These are phyloP conservation scores for Lepidocolaptes lacrymiger DNA, from an alignment of 2,797 vertebrate species.

Conservation along the genomic window DNA sequence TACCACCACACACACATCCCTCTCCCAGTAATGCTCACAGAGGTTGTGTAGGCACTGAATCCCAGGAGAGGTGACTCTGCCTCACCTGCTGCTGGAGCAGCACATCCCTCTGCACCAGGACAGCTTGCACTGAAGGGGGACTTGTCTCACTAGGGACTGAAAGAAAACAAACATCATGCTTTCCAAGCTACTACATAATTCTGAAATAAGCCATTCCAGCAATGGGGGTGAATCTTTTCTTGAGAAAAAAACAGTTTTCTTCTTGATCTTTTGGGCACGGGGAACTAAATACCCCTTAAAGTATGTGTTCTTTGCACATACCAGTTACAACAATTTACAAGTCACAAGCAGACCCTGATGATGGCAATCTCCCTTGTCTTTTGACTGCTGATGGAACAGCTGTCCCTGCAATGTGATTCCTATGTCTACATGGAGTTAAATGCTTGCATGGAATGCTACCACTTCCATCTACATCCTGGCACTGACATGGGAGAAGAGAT, in stretches of 20 bases:
- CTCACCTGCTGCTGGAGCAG: background rate
- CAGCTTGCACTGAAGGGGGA: too few relatives aligned
- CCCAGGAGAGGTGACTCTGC: background rate
- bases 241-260: background rate
- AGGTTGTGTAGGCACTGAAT: background rate
- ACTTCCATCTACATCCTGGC: background rate
- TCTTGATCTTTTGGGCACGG: background rate
- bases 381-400: background rate
- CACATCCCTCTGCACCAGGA: rapidly evolving
- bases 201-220: background rate
- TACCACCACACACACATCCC: rapidly evolving
- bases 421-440: background rate
- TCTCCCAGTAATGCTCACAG: background rate
- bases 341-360: background rate
- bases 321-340: background rate
- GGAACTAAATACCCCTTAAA: background rate
- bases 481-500: background rate
- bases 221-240: background rate
- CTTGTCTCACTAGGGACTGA: background rate
- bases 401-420: background rate
- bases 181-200: background rate
- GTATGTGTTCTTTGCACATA: background rate
- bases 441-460: background rate
- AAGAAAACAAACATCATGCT: background rate
- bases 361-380: background rate